phyloP scores from a whole-genome alignment of 2,888 invertebrate species.

The Sinhomidia bicolor region DNA sequence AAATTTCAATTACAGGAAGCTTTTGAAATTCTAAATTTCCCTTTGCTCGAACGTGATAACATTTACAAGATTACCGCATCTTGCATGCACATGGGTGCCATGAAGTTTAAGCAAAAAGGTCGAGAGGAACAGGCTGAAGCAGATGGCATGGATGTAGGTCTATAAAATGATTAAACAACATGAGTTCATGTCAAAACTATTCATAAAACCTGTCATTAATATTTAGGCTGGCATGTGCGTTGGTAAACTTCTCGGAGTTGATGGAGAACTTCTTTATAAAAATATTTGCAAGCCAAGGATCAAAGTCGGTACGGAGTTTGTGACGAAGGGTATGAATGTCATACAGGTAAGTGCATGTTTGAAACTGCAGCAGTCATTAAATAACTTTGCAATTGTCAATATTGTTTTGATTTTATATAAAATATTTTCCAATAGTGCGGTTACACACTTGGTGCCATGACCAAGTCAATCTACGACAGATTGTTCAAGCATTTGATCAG shows the following conservation, averaged over 20 bases:
- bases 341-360: slow-evolving; percentile 80
- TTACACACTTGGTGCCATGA: slow-evolving; percentile 81
- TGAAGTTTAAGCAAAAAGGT: slow-evolving; percentile 86
- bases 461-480: slow-evolving; percentile 82
- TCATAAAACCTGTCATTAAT: too few relatives aligned
- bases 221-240: slow-evolving; percentile 65
- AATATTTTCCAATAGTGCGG: slow-evolving; percentile 80
- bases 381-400: too few relatives aligned
- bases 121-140: slow-evolving; percentile 80
- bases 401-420: too few relatives aligned
- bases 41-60: slow-evolving; percentile 83
- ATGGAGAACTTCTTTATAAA: slow-evolving; percentile 82
- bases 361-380: too few relatives aligned
- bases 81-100: slow-evolving; percentile 82
- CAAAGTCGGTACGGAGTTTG: slow-evolving; percentile 83
- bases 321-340: slow-evolving; percentile 83
- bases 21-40: slow-evolving; percentile 85
- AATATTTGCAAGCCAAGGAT: slow-evolving; percentile 83
- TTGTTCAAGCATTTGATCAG: slow-evolving; percentile 83
- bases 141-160: slow-evolving; percentile 66
- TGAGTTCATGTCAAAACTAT: too few relatives aligned
- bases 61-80: slow-evolving; percentile 80
- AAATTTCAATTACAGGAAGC: slow-evolving; percentile 83
- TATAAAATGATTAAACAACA: not conserved
- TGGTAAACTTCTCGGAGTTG: slow-evolving; percentile 83